Percentiles rank a stretch among this genome's conserved stretches.
These are phyloP conservation scores for Brachionus rubens DNA, from an alignment of 1,140 invertebrate species.

Conservation along the genomic window DNA sequence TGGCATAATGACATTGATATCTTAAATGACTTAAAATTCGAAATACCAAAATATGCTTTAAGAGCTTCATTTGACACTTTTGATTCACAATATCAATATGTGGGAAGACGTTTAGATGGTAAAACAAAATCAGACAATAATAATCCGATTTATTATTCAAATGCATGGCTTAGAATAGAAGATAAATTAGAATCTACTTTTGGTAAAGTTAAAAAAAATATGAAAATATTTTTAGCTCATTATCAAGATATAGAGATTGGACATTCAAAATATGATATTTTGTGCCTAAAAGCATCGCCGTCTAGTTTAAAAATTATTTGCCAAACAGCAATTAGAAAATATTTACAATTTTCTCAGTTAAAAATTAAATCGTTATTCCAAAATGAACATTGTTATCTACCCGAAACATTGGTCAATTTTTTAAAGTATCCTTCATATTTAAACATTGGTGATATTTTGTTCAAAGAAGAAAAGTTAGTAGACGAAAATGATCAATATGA, in stretches of 20 bases:
- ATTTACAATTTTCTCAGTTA: conserved; percentile 25
- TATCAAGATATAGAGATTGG: conserved; percentile 31
- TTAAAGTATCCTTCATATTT: conserved; percentile 23
- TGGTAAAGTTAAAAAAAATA: not conserved
- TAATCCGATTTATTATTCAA: conserved; percentile 32
- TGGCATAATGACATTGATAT: not conserved
- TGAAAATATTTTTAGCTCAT: not conserved
- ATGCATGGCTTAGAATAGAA: conserved; percentile 14
- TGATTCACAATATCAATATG: conserved; percentile 10
- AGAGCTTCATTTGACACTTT: not conserved
- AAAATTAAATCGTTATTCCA: not conserved
- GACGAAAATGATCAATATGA: conserved; percentile 35
- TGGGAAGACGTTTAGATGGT: not conserved
- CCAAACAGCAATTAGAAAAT: not conserved
- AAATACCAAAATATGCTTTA: not conserved
- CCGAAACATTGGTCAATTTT: not conserved
- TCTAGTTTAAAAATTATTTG: not conserved
- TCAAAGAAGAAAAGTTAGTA: conserved; percentile 27
- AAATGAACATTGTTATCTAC: not conserved
- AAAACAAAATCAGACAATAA: not conserved
- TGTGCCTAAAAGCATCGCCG: conserved; percentile 25
- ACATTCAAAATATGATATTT: not conserved
- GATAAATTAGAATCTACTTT: not conserved
- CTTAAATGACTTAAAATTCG: not conserved
- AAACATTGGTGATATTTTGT: conserved; percentile 6